Evolutionary conservation across 2,113 vertebrate genomes (phyloP).

Genomic region (Lanius ludovicianus): DNA sequence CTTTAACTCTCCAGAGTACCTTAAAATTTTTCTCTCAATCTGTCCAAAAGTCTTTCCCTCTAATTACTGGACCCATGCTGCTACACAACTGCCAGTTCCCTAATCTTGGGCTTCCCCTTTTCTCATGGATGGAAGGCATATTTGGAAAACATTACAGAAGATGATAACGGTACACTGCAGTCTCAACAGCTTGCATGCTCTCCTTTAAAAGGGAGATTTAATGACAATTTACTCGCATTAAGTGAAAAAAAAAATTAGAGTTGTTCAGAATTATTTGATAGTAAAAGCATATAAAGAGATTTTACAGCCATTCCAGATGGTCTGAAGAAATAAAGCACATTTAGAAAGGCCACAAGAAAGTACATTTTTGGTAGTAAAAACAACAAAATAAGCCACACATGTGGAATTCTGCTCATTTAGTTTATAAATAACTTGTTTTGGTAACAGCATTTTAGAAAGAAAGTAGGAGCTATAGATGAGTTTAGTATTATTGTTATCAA

Average conservation of each 20-base stretch:
- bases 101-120: not conserved
- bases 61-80: not conserved
- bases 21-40: not conserved
- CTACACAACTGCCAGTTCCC: not conserved
- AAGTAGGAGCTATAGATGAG: not conserved
- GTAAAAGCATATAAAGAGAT: not conserved
- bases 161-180: not conserved
- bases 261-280: slow-evolving; percentile 1
- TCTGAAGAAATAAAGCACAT: not conserved
- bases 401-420: not conserved
- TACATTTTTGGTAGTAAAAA: not conserved
- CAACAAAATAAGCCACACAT: not conserved
- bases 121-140: not conserved
- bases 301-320: not conserved
- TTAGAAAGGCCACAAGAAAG: not conserved
- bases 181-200: not conserved
- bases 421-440: not conserved
- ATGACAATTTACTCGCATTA: not conserved
- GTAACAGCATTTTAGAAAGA: not conserved
- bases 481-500: not conserved
- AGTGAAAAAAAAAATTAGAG: not conserved
- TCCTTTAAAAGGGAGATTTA: not conserved
- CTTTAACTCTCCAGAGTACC: not conserved
- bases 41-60: not conserved
- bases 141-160: not conserved